Evolutionary conservation across 2,888 invertebrate genomes (phyloP).

Genomic region (Diarsia brunnea): DNA sequence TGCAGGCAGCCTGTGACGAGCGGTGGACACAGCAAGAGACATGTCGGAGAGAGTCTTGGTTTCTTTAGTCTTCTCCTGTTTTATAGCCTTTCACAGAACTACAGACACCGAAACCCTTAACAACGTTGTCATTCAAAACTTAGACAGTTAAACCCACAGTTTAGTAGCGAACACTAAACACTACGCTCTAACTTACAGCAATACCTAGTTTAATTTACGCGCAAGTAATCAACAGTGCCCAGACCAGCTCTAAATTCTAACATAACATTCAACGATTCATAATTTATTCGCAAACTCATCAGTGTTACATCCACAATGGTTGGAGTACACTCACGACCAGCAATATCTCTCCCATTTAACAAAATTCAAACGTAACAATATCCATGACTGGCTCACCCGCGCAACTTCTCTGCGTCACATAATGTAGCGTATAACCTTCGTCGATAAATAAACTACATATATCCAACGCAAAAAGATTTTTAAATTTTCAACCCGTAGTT

Average conservation of each 20-base stretch:
- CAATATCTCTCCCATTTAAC: not conserved
- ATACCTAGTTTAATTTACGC: constrained; percentile 52
- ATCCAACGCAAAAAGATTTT: no score
- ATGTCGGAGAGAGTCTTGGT: no score
- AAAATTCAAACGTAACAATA: not conserved
- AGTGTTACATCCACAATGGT: constrained; percentile 75
- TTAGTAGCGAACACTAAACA: constrained; percentile 33
- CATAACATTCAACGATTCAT: constrained; percentile 71
- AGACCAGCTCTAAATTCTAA: constrained; percentile 54
- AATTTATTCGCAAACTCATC: constrained; percentile 82
- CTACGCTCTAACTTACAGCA: constrained; percentile 40
- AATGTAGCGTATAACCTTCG: no score
- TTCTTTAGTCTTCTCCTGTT: not conserved
- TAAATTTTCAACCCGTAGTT: no score
- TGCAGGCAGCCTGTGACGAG: no score
- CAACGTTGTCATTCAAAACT: constrained; percentile 26
- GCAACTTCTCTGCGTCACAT: no score
- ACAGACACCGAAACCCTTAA: constrained; percentile 11
- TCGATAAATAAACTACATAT: no score
- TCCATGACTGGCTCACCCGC: no score
- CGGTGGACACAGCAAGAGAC: no score
- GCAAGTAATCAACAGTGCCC: constrained; percentile 48
- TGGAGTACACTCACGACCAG: constrained; percentile 42
- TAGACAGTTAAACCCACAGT: constrained; percentile 32
- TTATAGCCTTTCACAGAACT: not conserved